Evolutionary conservation across 2,113 vertebrate species (phyloP), one percentile per base, ranked within the genome.

Genomic region (Archocentrus centrarchus): DNA sequence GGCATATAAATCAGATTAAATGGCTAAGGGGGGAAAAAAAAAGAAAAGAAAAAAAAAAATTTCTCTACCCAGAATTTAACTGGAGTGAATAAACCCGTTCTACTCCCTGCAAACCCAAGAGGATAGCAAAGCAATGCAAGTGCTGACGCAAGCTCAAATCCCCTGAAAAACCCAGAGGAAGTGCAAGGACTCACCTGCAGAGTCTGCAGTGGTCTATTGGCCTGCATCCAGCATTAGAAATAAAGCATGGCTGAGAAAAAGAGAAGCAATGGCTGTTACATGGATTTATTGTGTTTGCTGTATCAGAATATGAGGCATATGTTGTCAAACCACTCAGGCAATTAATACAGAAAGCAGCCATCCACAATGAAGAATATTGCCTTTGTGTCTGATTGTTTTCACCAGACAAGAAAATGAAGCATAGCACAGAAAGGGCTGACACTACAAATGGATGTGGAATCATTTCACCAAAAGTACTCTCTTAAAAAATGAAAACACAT

Each of bases 171-270:
- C 27, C 62, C 30, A 2, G 20, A 80, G 76, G 84, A 87, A 66
- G 59, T 22, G 75, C 62, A 30, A 2, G 59, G 75, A 85, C 82
- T 90, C 89, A 91, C 92, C 92, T 91, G 89, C 89, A 88, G 68
- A 24, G 83, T 79, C 18, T 64, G 59, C 85, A 81, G 70, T 37
- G 66, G 44, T 47, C 62, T 20, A 3, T 1, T 86, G 81, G 86
- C 81, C 58, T n/a, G 14, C 2, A 0, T 32, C 83, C 90, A 91
- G 79, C 20, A 3, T 2, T 66, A 20, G 17, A 60, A 78, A 39
- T 37, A 73, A 82, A 75, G 47, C 58, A 18, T 6, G 60, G 27
- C 58, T 63, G 76, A 61, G 35, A 62, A 59, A 77, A 47, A 44
- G 7, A 60, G 2, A 35, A 35, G 32, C 55, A 76, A n/a, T 35